A percentile compares a stretch with the other conserved stretches of the same genome.
These are phyloP conservation scores for Chunga burmeisteri DNA, from an alignment of 2,113 vertebrate species.

Conservation along the genomic window DNA sequence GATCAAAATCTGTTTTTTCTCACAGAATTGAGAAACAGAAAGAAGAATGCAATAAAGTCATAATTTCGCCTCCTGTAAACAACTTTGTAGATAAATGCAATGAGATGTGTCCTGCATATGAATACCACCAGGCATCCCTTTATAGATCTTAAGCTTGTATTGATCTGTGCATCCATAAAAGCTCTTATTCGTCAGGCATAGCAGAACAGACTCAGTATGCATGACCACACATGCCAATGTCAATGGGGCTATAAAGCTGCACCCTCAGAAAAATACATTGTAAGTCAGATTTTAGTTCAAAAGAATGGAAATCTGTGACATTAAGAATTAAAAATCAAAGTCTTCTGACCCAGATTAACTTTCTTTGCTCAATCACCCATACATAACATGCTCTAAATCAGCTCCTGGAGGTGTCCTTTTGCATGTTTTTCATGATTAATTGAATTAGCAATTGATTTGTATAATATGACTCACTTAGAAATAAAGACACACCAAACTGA, in stretches of 20 bases:
- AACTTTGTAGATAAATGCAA: conserved; percentile 37
- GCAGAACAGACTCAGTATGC: conserved; percentile 36
- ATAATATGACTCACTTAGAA: conserved; percentile 60
- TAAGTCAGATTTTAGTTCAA: conserved; percentile 59
- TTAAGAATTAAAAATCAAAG: conserved; percentile 71
- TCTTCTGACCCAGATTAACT: conserved; percentile 46
- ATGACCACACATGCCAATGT: conserved; percentile 48
- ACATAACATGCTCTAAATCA: conserved; percentile 52
- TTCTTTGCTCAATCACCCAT: conserved; percentile 51
- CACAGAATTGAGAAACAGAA: background rate
- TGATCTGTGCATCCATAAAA: conserved; percentile 63
- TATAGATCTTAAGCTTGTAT: conserved; percentile 56
- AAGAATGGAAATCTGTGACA: conserved; percentile 57
- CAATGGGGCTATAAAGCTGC: conserved; percentile 51
- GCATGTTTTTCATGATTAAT: conserved; percentile 62
- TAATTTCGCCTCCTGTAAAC: conserved; percentile 24
- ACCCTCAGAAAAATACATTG: conserved; percentile 57
- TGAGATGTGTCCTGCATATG: background rate
- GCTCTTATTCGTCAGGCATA: conserved; percentile 26
- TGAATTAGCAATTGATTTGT: conserved; percentile 68
- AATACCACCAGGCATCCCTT: background rate
- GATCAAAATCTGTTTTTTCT: background rate
- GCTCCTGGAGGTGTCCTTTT: conserved; percentile 46
- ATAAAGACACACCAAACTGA: conserved; percentile 44
- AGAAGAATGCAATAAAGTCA: background rate